Evolutionary conservation across 2,113 vertebrate genomes (phyloP), one percentile per base, ranked within the genome.

Genomic region (Osmerus eperlanus): DNA sequence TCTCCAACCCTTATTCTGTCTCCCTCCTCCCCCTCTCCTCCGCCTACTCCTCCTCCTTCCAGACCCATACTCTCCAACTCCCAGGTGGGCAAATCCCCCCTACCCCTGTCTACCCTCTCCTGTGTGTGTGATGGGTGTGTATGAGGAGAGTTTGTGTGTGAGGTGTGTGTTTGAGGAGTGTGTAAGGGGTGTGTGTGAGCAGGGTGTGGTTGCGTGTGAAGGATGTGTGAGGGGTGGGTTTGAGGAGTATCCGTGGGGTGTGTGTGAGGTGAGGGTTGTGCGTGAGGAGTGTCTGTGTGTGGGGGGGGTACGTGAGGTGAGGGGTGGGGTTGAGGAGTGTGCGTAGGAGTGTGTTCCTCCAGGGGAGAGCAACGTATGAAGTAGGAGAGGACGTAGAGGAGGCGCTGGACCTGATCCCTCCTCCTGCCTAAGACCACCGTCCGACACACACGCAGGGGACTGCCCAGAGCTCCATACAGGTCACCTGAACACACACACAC

Each of bases 301-400:
- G 4, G 47, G 62, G 4, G 74, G 18, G 15, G 28, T 91, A 92
- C 36, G 9, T 47, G 15, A 75, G 91, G 64, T 90, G 67, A 85
- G 4, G 61, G 73, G 7, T 68, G 32, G 86, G 88, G n/a, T 70
- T 85, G 84, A 88, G 90, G 0, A 5, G 41, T 47, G 41, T 47
- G 41, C 2, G 5, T 85, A 70, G 93, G 82, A 16, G 93, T 91
- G 78, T 93, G 93, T 77, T 96, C 95, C 77, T 95, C 93, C 8
- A 96, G 91, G 81, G 95, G 94, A 3, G 95, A 96, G 88, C 95
- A 96, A 6, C 95, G 94, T 73, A 96, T 91, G 76, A 96, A 96
- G 89, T 96, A 96, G 54, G 94, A 95, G 0, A 96, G 91, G 58
- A 95, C 88, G 8, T 94, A 95, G 6, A 96, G 93, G 47, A 96